Evolutionary conservation across 2,113 vertebrate genomes (phyloP).

Genomic region (Ascaphus truei): DNA sequence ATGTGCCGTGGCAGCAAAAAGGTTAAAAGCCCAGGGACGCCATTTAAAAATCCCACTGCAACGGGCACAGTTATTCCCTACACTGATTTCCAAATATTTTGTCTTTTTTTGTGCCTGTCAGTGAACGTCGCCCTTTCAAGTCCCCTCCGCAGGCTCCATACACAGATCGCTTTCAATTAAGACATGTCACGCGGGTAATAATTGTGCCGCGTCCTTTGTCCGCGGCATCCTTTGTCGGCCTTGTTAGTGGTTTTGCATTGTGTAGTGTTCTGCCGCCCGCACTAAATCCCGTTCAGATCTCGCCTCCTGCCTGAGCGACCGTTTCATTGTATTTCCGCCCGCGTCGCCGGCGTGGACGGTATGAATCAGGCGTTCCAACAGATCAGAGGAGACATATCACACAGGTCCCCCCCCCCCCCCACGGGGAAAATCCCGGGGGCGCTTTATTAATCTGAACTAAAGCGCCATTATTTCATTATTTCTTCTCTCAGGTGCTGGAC

Average conservation of each 20-base stretch:
- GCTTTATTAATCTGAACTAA: constrained; percentile 33
- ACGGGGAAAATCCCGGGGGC: constrained; percentile 23
- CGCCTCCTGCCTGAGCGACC: constrained; percentile 7
- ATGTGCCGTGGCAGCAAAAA: no score
- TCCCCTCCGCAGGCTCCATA: constrained; percentile 27
- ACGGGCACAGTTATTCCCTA: no score
- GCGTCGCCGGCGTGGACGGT: neutral
- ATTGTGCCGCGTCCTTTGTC: constrained; percentile 24
- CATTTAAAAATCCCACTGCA: no score
- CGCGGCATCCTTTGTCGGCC: constrained; percentile 17
- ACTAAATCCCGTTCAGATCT: constrained; percentile 31
- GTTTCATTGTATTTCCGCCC: constrained; percentile 31
- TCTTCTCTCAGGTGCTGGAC: no score
- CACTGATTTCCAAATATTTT: no score
- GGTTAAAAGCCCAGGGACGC: no score
- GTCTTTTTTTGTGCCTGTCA: no score
- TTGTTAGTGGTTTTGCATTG: constrained; percentile 31
- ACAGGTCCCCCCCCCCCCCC: constrained; percentile 26
- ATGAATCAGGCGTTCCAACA: constrained; percentile 29
- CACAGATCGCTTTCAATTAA: constrained; percentile 33
- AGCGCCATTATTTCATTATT: constrained; percentile 27
- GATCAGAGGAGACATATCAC: constrained; percentile 33
- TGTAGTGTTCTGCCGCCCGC: constrained; percentile 14
- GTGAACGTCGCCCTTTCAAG: constrained; percentile 11
- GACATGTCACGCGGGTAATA: constrained; percentile 33